Evolutionary conservation across 2,888 invertebrate species (phyloP).

Genomic region (Calameuta pallipes): DNA sequence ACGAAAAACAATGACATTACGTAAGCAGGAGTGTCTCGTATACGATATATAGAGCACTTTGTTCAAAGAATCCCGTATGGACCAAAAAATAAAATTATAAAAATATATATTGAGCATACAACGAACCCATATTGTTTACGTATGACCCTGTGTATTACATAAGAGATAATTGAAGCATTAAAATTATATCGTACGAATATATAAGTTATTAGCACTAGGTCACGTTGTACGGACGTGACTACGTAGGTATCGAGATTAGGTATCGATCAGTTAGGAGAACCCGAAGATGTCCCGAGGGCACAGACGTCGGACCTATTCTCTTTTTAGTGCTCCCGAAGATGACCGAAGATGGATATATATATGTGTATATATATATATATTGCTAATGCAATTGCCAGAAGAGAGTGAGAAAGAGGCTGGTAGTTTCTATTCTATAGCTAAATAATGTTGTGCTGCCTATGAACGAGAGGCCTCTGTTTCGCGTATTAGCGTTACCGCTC

Average conservation of each 20-base stretch:
- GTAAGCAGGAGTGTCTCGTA: not conserved
- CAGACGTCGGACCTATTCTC: constrained; percentile 34
- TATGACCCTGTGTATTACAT: not conserved
- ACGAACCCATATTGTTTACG: no score
- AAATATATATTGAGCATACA: no score
- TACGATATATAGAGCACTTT: not conserved
- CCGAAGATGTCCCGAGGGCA: constrained; percentile 22
- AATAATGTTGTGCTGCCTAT: not conserved
- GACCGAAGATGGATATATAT: constrained; percentile 9
- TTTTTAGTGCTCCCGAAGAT: constrained; percentile 26
- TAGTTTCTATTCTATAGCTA: not conserved
- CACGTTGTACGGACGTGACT: not conserved
- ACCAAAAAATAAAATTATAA: no score
- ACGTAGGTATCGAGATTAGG: not conserved
- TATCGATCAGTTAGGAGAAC: not conserved
- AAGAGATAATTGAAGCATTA: not conserved
- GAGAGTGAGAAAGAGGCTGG: not conserved
- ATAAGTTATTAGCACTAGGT: not conserved
- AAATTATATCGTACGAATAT: not conserved
- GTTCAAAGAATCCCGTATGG: not conserved
- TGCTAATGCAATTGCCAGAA: not conserved
- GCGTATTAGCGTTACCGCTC: not conserved
- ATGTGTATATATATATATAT: no score
- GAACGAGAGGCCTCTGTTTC: not conserved
- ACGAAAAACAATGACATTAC: not conserved